Percentiles rank a stretch among this genome's conserved stretches.
These are phyloP conservation scores for Triops cancriformis DNA, from an alignment of 1,140 invertebrate species.

Conservation along the genomic window DNA sequence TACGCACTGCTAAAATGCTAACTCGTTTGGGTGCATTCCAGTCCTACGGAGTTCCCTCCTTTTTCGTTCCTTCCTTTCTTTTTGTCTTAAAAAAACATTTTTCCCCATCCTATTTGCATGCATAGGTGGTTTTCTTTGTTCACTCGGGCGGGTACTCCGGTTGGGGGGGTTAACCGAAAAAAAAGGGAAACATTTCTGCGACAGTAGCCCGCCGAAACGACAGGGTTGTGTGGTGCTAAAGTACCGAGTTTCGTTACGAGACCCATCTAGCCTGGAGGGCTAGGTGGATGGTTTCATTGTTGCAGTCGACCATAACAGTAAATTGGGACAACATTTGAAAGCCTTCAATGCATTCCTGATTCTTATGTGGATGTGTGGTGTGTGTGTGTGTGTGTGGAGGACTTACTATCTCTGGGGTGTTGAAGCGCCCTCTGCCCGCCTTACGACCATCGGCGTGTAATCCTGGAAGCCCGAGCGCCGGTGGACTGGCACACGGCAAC, in stretches of 20 bases:
- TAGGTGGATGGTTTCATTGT: neutral
- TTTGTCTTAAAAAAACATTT: neutral
- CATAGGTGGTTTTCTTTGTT: neutral
- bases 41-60: no score
- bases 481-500: neutral
- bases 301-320: neutral
- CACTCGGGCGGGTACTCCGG: neutral
- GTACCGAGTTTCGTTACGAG: neutral
- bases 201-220: neutral
- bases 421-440: no score
- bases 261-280: neutral
- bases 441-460: neutral
- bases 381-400: neutral
- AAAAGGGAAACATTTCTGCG: neutral
- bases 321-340: neutral
- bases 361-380: neutral
- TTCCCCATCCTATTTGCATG: neutral
- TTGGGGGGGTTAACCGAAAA: neutral
- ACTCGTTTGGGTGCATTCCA: neutral
- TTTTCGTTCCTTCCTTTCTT: no score
- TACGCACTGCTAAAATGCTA: neutral
- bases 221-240: neutral
- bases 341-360: constrained; percentile 10
- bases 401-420: no score
- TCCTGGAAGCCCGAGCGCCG: neutral